A percentile compares a stretch with the other conserved stretches of the same genome.
phyloP scores from a whole-genome alignment of 2,888 invertebrate genomes.

The Stenchaetothrips biformis region DNA sequence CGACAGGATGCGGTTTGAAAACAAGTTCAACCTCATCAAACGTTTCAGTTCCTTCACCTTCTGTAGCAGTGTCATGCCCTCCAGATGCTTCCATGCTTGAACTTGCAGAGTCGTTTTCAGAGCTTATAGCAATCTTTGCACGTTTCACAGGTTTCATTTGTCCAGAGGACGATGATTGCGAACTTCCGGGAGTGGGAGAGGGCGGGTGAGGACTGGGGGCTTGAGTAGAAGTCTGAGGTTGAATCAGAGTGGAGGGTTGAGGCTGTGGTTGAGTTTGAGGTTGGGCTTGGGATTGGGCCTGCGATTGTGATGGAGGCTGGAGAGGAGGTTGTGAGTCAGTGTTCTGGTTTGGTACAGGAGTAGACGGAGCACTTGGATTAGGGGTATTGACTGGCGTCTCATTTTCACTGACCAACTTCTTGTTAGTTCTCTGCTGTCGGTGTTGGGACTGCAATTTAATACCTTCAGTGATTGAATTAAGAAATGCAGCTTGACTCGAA shows the following conservation, averaged over 20 bases:
- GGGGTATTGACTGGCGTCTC: slow-evolving; percentile 29
- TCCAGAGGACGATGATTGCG: slow-evolving; percentile 53
- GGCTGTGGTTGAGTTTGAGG: slow-evolving; percentile 25
- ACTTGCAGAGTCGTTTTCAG: slow-evolving; percentile 48
- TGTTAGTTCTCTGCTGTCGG: slow-evolving; percentile 72
- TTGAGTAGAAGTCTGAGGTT: slow-evolving; percentile 24
- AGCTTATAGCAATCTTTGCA: slow-evolving; percentile 57
- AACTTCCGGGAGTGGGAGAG: slow-evolving; percentile 59
- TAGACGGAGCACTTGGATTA: slow-evolving; percentile 21
- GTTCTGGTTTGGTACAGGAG: slow-evolving; percentile 33
- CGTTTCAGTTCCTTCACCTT: slow-evolving; percentile 61
- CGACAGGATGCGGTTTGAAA: slow-evolving; percentile 92
- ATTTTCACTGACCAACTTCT: slow-evolving; percentile 57
- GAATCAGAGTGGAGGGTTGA: background rate
- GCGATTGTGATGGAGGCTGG: slow-evolving; percentile 15
- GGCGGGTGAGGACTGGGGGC: slow-evolving; percentile 53
- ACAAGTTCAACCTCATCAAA: slow-evolving; percentile 90
- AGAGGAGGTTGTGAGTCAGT: slow-evolving; percentile 29
- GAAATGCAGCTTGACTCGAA: slow-evolving; percentile 86
- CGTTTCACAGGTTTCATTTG: slow-evolving; percentile 63
- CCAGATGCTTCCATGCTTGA: slow-evolving; percentile 56
- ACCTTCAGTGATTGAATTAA: slow-evolving; percentile 91
- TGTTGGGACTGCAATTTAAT: slow-evolving; percentile 86
- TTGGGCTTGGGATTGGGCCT: background rate
- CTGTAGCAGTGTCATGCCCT: slow-evolving; percentile 74